Base-by-base conservation (phyloP, 2,888 invertebrate species). In the Aproaerema taeniolella region DNA sequence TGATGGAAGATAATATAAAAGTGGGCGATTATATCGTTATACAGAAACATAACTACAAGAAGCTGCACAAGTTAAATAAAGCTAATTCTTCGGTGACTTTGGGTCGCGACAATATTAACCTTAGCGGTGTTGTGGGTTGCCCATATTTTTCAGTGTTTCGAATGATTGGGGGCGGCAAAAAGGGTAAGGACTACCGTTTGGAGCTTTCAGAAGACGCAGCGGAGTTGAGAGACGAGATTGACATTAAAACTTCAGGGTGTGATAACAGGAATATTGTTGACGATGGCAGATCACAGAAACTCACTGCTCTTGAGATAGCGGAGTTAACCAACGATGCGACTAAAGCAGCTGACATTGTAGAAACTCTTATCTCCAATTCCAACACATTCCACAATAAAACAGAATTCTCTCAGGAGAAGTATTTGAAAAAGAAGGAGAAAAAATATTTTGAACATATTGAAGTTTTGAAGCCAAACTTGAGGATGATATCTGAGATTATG, bases 371-470 rank as follows among this genome's bases (percentile, higher is more conserved):
- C 35, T 93, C 93, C 46, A 97, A 97, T 67, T 98, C 97, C 10
- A 93, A 92, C 51, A 96, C 97, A 1, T 99, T 98, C 72, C 89
- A 90, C 25, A 88, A 90, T 40, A 98, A 98, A 87, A 98, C 97
- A 0, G 95, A 94, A 60, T 98, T 92, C 72, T 93, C 95, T 0
- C 95, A 98, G 72, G 95, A 95, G 55, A 98, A 98, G 71, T 99
- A 98, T 72, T 88, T 98, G 30, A 94, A 93, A 58, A 98, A 98
- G 70, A 99, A 99, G 72, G 95, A 95, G 59, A 94, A 93, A 56
- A 98, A 98, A 77, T 98, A 97, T 77, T 94, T 92, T 64, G 94
- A 94, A 60, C 93, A 91, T 61, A 82, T 97, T 10, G 92, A 92
- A 51, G 89, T 98, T 33, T 82, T 93, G 3, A 91, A 89, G 62